phyloP scores from a whole-genome alignment of 2,797 vertebrate species.

The Enteromius thamalakanensis region DNA sequence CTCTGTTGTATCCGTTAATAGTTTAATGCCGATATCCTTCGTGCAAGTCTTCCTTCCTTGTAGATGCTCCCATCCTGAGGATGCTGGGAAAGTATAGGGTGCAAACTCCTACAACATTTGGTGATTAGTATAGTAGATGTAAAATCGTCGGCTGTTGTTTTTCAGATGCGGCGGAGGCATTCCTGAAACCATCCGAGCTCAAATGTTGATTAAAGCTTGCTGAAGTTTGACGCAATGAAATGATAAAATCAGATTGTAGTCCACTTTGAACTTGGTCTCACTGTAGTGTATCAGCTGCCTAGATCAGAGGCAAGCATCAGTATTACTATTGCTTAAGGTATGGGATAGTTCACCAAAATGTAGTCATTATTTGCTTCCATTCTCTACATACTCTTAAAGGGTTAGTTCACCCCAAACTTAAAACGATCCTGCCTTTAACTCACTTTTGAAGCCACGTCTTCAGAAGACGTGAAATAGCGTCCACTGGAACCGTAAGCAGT shows the following conservation, averaged over 20 bases:
- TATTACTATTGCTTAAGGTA: background rate
- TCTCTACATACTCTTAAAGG: too few species aligned
- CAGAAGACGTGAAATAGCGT: too few species aligned
- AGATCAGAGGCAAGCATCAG: background rate
- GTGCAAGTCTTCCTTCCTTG: slow-evolving; percentile 30
- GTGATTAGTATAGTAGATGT: background rate
- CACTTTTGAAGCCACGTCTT: too few species aligned
- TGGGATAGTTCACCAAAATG: background rate
- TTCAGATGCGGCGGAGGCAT: slow-evolving; percentile 9
- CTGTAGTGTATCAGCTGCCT: background rate
- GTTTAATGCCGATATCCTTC: slow-evolving; percentile 68
- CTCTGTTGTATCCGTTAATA: slow-evolving; percentile 73
- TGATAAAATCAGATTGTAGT: background rate
- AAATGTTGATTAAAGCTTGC: background rate
- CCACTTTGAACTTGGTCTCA: background rate
- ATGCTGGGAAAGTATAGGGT: background rate
- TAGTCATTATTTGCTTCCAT: background rate
- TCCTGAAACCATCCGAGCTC: slow-evolving; percentile 6
- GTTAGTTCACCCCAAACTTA: too few species aligned
- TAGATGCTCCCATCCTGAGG: background rate
- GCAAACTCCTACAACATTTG: background rate
- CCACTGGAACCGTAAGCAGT: too few species aligned
- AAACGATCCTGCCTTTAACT: too few species aligned
- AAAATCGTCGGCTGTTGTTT: background rate
- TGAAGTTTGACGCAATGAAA: background rate